These are phyloP conservation scores for Pantherophis alleghaniensis DNA, from an alignment of 2,797 vertebrate species.

Conservation along the genomic window DNA sequence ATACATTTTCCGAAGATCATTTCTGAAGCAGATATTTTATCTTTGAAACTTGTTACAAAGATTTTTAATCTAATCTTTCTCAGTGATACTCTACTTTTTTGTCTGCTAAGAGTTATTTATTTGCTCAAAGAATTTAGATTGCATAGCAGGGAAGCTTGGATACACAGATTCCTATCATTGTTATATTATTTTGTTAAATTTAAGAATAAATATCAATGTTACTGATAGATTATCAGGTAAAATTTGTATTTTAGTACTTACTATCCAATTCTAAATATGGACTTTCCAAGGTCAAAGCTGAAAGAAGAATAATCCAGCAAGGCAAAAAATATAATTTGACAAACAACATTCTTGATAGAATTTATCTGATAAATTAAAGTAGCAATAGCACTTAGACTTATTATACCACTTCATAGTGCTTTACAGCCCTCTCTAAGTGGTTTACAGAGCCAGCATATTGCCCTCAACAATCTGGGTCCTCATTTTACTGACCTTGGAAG, in stretches of 20 bases:
- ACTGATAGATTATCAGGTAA: conserved; percentile 16
- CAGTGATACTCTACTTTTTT: not conserved
- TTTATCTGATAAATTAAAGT: not conserved
- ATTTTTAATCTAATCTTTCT: not conserved
- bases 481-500: too few species aligned
- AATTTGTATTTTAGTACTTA: conserved; percentile 22
- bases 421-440: too few species aligned
- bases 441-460: too few species aligned
- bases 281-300: not conserved
- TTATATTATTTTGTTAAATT: conserved; percentile 11
- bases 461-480: too few species aligned
- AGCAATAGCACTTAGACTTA: too few species aligned
- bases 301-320: not conserved
- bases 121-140: not conserved
- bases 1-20: not conserved
- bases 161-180: not conserved
- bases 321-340: not conserved
- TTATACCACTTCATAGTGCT: too few species aligned
- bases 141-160: not conserved
- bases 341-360: not conserved
- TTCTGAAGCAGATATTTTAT: not conserved
- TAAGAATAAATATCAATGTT: not conserved
- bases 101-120: not conserved
- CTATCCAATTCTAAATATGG: not conserved
- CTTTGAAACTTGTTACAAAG: not conserved